These are phyloP conservation scores for Pachypeltis micranthus DNA, from an alignment of 1,140 invertebrate species.

Conservation along the genomic window DNA sequence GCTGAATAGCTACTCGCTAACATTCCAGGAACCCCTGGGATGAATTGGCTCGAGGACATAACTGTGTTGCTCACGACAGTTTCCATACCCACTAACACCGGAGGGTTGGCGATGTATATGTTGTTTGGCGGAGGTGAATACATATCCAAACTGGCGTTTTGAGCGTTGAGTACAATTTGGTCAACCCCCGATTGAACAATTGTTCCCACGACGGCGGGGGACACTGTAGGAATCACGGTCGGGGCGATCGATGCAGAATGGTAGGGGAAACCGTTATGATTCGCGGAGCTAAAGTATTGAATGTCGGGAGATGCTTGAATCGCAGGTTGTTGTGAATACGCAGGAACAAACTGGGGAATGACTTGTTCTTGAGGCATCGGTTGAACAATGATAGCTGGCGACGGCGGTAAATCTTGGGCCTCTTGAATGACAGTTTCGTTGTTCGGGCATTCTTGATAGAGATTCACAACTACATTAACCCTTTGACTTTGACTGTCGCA, in stretches of 20 bases:
- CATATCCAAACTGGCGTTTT: constrained; percentile 54
- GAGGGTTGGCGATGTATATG: constrained; percentile 50
- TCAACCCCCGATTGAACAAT: constrained; percentile 48
- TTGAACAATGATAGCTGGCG: constrained; percentile 52
- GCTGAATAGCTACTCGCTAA: constrained; percentile 64
- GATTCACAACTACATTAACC: background rate
- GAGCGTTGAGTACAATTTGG: constrained; percentile 43
- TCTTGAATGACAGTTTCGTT: background rate
- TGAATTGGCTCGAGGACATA: constrained; percentile 70
- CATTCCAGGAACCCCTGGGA: constrained; percentile 57
- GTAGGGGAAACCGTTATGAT: background rate
- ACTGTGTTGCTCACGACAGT: constrained; percentile 75
- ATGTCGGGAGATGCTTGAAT: constrained; percentile 45
- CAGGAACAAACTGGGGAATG: constrained; percentile 53
- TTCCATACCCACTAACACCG: constrained; percentile 67
- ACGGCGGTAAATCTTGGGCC: background rate
- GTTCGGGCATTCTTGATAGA: background rate
- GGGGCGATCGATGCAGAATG: constrained; percentile 37
- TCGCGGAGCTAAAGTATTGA: constrained; percentile 51
- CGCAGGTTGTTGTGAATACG: constrained; percentile 45
- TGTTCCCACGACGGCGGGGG: constrained; percentile 46
- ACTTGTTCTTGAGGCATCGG: constrained; percentile 50
- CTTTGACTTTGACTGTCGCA: background rate
- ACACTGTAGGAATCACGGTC: constrained; percentile 29
- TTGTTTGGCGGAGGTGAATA: constrained; percentile 33